Evolutionary conservation across 2,113 vertebrate species (phyloP).

Genomic region (Falcunculus frontatus): DNA sequence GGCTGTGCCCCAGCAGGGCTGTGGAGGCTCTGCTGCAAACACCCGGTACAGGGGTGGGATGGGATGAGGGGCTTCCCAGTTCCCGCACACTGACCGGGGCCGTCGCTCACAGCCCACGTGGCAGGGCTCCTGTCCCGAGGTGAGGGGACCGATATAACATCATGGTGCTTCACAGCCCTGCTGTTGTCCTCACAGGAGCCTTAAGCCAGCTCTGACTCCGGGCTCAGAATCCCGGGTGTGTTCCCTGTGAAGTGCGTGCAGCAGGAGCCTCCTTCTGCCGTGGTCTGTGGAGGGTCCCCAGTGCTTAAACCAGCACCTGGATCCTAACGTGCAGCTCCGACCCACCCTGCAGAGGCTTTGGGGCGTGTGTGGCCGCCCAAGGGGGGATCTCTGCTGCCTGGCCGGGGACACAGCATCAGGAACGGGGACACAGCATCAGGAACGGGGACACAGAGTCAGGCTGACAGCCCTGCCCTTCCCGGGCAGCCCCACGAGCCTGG

Average conservation of each 20-base stretch:
- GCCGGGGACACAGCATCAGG: too few relatives aligned
- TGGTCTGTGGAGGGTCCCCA: fast-evolving
- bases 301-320: not conserved
- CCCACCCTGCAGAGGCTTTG: not conserved
- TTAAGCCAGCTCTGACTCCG: not conserved
- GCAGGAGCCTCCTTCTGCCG: not conserved
- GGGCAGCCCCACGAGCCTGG: not conserved
- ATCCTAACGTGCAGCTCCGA: fast-evolving
- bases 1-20: not conserved
- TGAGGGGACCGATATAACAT: fast-evolving
- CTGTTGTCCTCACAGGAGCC: not conserved
- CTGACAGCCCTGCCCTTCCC: not conserved
- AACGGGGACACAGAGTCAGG: too few relatives aligned
- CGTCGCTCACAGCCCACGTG: not conserved
- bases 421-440: too few relatives aligned
- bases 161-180: not conserved
- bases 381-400: not conserved
- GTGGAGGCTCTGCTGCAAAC: not conserved
- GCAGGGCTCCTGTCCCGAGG: not conserved
- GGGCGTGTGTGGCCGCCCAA: not conserved
- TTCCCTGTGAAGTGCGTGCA: not conserved
- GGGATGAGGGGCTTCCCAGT: fast-evolving
- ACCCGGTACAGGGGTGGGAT: not conserved
- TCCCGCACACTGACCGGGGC: not conserved
- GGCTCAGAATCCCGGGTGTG: not conserved